Evolutionary conservation across 2,888 invertebrate genomes (phyloP).

Genomic region (Dryobotodes eremita): DNA sequence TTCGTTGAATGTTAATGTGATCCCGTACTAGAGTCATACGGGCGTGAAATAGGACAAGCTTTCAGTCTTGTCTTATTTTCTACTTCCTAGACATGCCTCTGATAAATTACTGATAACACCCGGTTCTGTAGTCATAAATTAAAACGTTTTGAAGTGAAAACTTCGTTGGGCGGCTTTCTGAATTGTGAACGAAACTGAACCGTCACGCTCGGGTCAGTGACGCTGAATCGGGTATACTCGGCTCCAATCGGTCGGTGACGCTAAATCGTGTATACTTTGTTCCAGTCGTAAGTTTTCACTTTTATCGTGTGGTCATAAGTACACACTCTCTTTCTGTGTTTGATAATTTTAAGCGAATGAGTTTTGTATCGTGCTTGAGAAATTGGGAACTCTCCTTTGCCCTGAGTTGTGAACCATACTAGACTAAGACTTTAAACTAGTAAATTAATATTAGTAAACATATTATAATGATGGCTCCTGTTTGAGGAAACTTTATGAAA

Average conservation of each 20-base stretch:
- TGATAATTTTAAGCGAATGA: neutral
- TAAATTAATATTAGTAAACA: neutral
- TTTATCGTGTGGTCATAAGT: neutral
- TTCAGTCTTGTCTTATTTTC: slow-evolving; percentile 25
- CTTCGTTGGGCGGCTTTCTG: neutral
- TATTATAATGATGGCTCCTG: neutral
- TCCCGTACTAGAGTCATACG: neutral
- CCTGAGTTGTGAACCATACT: neutral
- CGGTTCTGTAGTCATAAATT: neutral
- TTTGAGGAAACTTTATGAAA: neutral
- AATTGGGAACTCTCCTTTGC: neutral
- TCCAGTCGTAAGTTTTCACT: neutral
- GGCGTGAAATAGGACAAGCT: slow-evolving; percentile 30
- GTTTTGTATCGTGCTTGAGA: neutral
- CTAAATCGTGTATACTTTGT: neutral
- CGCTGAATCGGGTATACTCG: neutral
- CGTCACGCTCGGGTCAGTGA: neutral
- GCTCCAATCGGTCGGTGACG: neutral
- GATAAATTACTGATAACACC: neutral
- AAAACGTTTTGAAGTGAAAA: neutral
- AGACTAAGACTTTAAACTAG: neutral
- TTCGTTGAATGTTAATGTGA: slow-evolving; percentile 43
- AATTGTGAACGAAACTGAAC: neutral
- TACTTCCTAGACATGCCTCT: slow-evolving; percentile 9
- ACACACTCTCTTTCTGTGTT: neutral